These are phyloP conservation scores for Alca torda DNA, from an alignment of 2,797 vertebrate genomes.

Conservation along the genomic window DNA sequence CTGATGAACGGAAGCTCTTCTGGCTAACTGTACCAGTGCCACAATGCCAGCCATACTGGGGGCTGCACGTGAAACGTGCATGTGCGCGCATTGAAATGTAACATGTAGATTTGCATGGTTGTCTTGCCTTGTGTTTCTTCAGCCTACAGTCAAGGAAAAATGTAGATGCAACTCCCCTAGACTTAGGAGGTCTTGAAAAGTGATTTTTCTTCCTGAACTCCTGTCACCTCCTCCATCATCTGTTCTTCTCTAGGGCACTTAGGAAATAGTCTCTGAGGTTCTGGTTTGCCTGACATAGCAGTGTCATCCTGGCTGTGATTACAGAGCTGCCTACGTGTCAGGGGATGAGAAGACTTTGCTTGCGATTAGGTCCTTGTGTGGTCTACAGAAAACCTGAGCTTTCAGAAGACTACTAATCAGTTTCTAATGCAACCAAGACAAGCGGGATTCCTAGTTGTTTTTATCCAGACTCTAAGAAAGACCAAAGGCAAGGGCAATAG, in stretches of 20 bases:
- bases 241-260: not conserved
- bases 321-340: not conserved
- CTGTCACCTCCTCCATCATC: not conserved
- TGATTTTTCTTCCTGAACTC: not conserved
- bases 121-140: not conserved
- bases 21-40: not conserved
- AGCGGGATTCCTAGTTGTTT: not conserved
- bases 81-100: not conserved
- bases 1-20: not conserved
- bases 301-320: not conserved
- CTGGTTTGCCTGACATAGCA: not conserved
- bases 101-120: not conserved
- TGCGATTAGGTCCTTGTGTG: not conserved
- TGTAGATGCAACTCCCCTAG: not conserved
- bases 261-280: not conserved
- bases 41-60: rapidly evolving
- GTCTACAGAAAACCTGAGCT: not conserved
- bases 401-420: not conserved
- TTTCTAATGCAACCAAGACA: not conserved
- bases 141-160: not conserved
- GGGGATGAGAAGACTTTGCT: not conserved
- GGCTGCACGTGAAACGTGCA: not conserved
- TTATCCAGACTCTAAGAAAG: not conserved
- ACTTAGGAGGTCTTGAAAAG: not conserved
- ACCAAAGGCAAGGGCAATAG: not conserved